Percentiles rank a stretch among this genome's conserved stretches.
Evolutionary conservation across 2,797 vertebrate species (phyloP).

Genomic region (Manis javanica): DNA sequence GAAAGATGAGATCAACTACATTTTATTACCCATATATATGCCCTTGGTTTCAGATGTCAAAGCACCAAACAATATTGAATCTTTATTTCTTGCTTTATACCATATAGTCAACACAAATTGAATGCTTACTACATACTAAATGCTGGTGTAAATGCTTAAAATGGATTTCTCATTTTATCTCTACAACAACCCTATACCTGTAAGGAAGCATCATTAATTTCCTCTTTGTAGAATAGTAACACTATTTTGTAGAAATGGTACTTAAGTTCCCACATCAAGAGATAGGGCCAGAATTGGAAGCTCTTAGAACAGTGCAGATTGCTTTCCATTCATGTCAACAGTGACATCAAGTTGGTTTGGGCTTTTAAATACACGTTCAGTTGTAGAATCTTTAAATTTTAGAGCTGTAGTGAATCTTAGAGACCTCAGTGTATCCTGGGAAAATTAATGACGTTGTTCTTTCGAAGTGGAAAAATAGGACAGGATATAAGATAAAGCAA

Average conservation of each 20-base stretch:
- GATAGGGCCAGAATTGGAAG: background rate
- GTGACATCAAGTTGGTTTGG: background rate
- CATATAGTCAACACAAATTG: background rate
- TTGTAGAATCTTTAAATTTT: background rate
- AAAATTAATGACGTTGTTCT: conserved; percentile 13
- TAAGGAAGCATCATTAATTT: no score
- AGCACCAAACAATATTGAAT: background rate
- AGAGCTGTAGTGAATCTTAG: background rate
- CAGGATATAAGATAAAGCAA: background rate
- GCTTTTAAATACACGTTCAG: background rate
- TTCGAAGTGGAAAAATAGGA: conserved; percentile 11
- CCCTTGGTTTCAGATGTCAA: background rate
- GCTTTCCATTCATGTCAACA: background rate
- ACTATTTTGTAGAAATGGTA: background rate
- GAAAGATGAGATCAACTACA: fast-evolving
- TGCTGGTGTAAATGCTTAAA: background rate
- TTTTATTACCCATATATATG: background rate
- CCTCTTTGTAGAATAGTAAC: no score
- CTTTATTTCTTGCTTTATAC: background rate
- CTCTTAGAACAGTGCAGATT: background rate
- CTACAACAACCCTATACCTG: background rate
- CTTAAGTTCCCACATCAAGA: background rate
- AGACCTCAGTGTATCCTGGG: background rate
- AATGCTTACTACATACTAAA: background rate
- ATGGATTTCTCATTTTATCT: background rate